Percentiles rank a stretch among this genome's conserved stretches.
Conservation (phyloP, 1,140 invertebrate genomes). For the Nasonia giraulti region DNA sequence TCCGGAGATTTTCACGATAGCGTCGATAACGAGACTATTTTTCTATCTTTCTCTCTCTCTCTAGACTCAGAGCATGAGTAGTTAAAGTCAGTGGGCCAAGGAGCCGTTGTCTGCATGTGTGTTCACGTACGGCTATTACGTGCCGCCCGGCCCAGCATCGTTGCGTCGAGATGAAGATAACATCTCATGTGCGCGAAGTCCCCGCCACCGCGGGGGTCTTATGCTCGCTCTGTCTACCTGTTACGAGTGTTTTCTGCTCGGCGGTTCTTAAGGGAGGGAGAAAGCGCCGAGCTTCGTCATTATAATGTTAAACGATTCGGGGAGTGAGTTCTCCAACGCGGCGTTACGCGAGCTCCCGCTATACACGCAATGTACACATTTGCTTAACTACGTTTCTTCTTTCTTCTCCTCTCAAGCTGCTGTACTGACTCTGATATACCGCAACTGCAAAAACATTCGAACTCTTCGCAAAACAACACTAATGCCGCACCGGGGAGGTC, state of each 20-base stretch:
- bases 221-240: conserved; percentile 59
- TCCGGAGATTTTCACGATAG: background rate
- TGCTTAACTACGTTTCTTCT: background rate
- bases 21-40: conserved; percentile 35
- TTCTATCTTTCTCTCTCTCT: background rate
- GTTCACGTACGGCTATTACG: conserved; percentile 8
- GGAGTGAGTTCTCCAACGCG: conserved; percentile 17
- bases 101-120: conserved; percentile 4
- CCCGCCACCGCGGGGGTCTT: conserved; percentile 54
- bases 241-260: conserved; percentile 54
- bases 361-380: too few relatives aligned
- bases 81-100: conserved; percentile 2
- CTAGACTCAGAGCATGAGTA: background rate
- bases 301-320: conserved; percentile 60
- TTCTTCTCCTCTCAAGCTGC: background rate
- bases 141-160: background rate
- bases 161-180: conserved; percentile 58
- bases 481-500: background rate
- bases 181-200: conserved; percentile 55
- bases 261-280: background rate
- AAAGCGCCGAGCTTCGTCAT: conserved; percentile 49
- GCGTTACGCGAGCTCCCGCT: conserved; percentile 6
- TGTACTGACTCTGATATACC: background rate
- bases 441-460: conserved; percentile 13
- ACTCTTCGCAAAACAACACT: conserved; percentile 3